phyloP scores from a whole-genome alignment of 2,797 vertebrate species.

The Loris lydekkerianus region DNA sequence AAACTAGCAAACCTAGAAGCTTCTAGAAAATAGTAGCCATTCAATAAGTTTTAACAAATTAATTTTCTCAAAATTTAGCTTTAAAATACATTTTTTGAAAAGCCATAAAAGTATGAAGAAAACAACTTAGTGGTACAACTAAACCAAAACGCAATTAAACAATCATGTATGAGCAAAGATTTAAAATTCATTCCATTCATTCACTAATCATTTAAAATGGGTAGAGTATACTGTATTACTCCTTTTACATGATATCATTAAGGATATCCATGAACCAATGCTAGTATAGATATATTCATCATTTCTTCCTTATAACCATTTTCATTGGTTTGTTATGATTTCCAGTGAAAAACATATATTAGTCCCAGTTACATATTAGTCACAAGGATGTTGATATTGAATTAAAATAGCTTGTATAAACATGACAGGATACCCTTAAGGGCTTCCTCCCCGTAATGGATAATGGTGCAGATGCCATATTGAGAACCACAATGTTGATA shows the following conservation, averaged over 20 bases:
- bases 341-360: background rate
- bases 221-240: background rate
- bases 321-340: background rate
- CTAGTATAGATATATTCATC: background rate
- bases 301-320: background rate
- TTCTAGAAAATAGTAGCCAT: background rate
- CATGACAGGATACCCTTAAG: background rate
- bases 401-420: background rate
- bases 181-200: background rate
- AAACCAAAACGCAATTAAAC: background rate
- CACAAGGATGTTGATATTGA: background rate
- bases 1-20: background rate
- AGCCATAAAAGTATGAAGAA: background rate
- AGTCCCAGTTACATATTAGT: background rate
- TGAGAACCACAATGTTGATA: background rate
- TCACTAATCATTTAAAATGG: background rate
- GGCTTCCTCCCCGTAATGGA: background rate
- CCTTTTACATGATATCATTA: background rate
- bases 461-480: background rate
- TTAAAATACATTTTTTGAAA: slow-evolving; percentile 22
- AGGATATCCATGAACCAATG: background rate
- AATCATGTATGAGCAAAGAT: background rate
- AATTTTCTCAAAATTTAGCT: background rate
- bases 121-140: background rate
- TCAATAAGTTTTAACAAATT: background rate